A percentile compares a stretch with the other conserved stretches of the same genome.
Evolutionary conservation across 2,797 vertebrate genomes (phyloP).

Genomic region (Leucoraja ocellata): DNA sequence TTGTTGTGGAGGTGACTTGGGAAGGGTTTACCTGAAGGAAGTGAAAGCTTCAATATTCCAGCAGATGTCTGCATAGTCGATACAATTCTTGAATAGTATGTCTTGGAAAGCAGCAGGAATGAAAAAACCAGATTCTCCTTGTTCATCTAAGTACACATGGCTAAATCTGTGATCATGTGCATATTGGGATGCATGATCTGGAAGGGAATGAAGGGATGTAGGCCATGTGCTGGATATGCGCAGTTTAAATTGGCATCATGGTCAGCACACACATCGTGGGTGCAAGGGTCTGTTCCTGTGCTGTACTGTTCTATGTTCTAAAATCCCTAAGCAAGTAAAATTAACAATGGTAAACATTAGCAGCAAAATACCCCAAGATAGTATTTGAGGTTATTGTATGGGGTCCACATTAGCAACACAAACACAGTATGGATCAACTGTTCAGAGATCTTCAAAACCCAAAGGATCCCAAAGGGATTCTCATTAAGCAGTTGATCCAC

Average conservation of each 20-base stretch:
- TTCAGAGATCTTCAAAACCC: neutral
- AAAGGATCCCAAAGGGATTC: neutral
- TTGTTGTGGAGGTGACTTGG: neutral
- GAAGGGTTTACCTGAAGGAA: neutral
- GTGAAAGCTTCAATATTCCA: neutral
- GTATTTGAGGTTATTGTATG: no score
- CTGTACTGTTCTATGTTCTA: no score
- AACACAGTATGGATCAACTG: neutral
- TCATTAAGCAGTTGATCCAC: neutral
- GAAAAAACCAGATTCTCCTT: neutral
- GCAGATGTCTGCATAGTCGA: neutral
- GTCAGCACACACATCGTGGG: no score
- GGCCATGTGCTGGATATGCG: no score
- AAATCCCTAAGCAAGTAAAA: no score
- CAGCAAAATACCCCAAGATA: neutral
- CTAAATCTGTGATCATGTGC: neutral
- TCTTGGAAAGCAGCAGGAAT: neutral
- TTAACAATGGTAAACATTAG: neutral
- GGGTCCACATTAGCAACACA: neutral
- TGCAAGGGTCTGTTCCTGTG: no score
- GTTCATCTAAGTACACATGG: neutral
- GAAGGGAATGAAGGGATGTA: no score
- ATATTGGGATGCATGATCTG: no score
- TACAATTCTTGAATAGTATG: neutral
- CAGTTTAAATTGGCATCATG: no score